A percentile compares a stretch with the other conserved stretches of the same genome.
Conservation (phyloP, 2,797 vertebrate species). For the Podarcis siculus region DNA sequence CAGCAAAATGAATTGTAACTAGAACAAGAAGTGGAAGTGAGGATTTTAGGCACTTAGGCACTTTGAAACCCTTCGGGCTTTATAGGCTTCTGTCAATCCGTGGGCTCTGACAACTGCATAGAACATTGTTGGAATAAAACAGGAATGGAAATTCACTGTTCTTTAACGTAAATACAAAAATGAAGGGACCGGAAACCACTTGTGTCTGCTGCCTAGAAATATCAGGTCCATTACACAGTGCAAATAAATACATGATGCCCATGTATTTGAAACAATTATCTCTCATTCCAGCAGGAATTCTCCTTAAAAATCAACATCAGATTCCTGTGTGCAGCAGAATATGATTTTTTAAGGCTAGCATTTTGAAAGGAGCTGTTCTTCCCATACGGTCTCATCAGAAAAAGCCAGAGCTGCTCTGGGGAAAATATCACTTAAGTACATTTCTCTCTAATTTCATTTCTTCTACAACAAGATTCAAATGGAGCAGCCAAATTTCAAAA, state of each 20-base stretch:
- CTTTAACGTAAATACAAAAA: conserved; percentile 19
- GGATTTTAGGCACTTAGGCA: neutral
- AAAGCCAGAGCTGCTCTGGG: neutral
- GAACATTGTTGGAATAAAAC: conserved; percentile 12
- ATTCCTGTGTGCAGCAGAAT: neutral
- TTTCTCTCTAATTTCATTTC: neutral
- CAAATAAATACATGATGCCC: conserved; percentile 8
- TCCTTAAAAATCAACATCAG: neutral
- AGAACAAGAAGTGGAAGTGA: neutral
- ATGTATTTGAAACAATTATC: neutral
- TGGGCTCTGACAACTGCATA: neutral
- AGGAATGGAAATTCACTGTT: conserved; percentile 2
- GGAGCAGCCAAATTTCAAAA: neutral
- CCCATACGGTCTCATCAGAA: neutral
- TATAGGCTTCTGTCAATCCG: neutral
- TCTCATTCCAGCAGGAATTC: neutral
- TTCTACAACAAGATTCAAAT: neutral
- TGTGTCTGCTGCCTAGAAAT: neutral
- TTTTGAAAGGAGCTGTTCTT: neutral
- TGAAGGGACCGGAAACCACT: neutral
- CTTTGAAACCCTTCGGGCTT: neutral
- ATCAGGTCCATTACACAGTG: neutral
- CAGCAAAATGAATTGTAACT: neutral
- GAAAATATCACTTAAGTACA: neutral
- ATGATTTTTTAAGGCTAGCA: neutral